A percentile compares a stretch with the other conserved stretches of the same genome.
These are phyloP conservation scores for Bradysia coprophila DNA, from an alignment of 1,140 invertebrate genomes.

Conservation along the genomic window DNA sequence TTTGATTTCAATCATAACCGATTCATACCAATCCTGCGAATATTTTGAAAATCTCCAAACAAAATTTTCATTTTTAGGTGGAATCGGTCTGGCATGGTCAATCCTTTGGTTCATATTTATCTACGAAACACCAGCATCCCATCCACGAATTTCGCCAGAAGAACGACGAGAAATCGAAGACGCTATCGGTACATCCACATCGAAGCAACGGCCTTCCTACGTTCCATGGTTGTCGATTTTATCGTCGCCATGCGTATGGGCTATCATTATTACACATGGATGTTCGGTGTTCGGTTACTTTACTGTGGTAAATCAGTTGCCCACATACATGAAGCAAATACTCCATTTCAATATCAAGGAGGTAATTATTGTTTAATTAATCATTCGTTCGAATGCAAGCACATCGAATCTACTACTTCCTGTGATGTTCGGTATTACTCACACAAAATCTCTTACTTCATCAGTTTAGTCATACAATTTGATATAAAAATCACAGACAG, in stretches of 20 bases:
- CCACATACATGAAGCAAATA: conserved; percentile 84
- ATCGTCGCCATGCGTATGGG: conserved; percentile 73
- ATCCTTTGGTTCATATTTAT: conserved; percentile 67
- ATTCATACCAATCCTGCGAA: too few relatives aligned
- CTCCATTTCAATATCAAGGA: conserved; percentile 72
- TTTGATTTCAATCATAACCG: too few relatives aligned
- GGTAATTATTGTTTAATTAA: conserved; percentile 29
- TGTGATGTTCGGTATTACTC: too few relatives aligned
- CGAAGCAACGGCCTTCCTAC: conserved; percentile 33
- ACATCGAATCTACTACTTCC: too few relatives aligned
- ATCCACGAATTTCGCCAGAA: conserved; percentile 64
- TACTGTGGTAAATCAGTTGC: conserved; percentile 82
- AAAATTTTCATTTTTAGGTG: too few relatives aligned
- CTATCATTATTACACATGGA: conserved; percentile 76
- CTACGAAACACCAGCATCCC: conserved; percentile 65
- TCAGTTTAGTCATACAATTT: too few relatives aligned
- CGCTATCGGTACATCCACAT: conserved; percentile 37
- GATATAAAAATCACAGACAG: too few relatives aligned
- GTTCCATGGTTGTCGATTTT: conserved; percentile 70
- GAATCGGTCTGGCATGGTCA: conserved; percentile 62
- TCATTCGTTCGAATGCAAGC: too few relatives aligned
- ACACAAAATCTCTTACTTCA: too few relatives aligned
- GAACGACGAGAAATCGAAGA: conserved; percentile 69
- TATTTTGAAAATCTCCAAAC: too few relatives aligned
- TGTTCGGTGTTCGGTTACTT: conserved; percentile 91